Evolutionary conservation across 2,888 invertebrate species (phyloP).

Genomic region (Ormia ochracea): DNA sequence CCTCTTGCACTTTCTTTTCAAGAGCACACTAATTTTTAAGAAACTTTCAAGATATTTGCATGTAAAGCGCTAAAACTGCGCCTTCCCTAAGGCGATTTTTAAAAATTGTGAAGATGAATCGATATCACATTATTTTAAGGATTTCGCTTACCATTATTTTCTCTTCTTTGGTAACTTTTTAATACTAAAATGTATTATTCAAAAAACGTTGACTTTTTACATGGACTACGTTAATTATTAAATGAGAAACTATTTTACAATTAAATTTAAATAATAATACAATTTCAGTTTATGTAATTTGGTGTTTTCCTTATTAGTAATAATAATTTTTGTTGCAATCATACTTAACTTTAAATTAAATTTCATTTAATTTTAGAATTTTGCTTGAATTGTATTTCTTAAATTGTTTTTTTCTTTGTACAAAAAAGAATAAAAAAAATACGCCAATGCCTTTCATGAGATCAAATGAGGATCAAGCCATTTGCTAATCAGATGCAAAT

Average conservation of each 20-base stretch:
- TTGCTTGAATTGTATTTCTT: constrained; percentile 37
- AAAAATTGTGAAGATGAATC: not conserved
- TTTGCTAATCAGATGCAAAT: not conserved
- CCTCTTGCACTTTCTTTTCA: too few relatives aligned
- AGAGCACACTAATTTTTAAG: too few relatives aligned
- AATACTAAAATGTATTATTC: constrained; percentile 64
- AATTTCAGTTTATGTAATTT: constrained; percentile 63
- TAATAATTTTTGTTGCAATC: constrained; percentile 39
- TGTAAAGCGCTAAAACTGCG: too few relatives aligned
- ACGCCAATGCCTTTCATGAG: constrained; percentile 56
- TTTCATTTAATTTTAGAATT: constrained; percentile 63
- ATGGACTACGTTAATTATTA: constrained; percentile 54
- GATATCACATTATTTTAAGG: constrained; percentile 12
- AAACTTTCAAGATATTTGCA: too few relatives aligned
- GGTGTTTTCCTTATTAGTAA: constrained; percentile 59
- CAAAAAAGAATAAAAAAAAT: constrained; percentile 30
- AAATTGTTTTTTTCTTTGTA: constrained; percentile 29
- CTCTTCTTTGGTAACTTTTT: constrained; percentile 49
- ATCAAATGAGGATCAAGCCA: constrained; percentile 32
- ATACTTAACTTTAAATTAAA: constrained; percentile 58
- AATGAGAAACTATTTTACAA: constrained; percentile 42
- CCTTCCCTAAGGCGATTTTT: too few relatives aligned
- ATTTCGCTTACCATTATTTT: constrained; percentile 24
- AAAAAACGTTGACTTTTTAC: constrained; percentile 55
- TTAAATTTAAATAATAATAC: constrained; percentile 52